A percentile compares a stretch with the other conserved stretches of the same genome.
These are phyloP conservation scores for Sebastes wilsoni DNA, from an alignment of 2,797 vertebrate genomes.

Conservation along the genomic window DNA sequence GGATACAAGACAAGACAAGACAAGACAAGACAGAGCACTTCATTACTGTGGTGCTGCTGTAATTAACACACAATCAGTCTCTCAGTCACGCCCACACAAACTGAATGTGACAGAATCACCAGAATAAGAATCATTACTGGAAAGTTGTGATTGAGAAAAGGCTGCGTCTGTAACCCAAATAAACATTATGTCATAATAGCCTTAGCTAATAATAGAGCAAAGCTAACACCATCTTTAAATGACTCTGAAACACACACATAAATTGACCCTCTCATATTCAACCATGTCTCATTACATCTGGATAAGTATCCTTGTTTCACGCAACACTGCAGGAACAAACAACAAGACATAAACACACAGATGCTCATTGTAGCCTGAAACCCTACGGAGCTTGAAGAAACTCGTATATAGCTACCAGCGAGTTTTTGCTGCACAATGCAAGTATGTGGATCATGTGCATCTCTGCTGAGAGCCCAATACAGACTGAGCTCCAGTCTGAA, in stretches of 20 bases:
- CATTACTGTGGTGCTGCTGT: slow-evolving; percentile 6
- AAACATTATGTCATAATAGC: slow-evolving; percentile 8
- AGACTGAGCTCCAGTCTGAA: slow-evolving; percentile 16
- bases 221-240: slow-evolving; percentile 6
- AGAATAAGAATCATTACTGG: not conserved
- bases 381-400: not conserved
- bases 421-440: not conserved
- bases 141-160: slow-evolving; percentile 27
- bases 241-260: not conserved
- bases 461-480: not conserved
- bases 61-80: slow-evolving; percentile 40
- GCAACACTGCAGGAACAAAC: slow-evolving; percentile 19
- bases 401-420: not conserved
- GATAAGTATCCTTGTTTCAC: slow-evolving; percentile 23
- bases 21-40: slow-evolving; percentile 18
- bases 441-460: slow-evolving; percentile 8
- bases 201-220: not conserved
- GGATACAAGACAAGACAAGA: slow-evolving; percentile 10
- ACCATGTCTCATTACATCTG: slow-evolving; percentile 35
- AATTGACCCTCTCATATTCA: not conserved
- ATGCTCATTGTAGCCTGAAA: not conserved
- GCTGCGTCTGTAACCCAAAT: not conserved
- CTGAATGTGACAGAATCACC: not conserved
- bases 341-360: slow-evolving; percentile 11
- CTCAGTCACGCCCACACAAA: slow-evolving; percentile 14